Evolutionary conservation across 2,888 invertebrate species (phyloP), one percentile per base, ranked within the genome.

Genomic region (Drosophila tripunctata): DNA sequence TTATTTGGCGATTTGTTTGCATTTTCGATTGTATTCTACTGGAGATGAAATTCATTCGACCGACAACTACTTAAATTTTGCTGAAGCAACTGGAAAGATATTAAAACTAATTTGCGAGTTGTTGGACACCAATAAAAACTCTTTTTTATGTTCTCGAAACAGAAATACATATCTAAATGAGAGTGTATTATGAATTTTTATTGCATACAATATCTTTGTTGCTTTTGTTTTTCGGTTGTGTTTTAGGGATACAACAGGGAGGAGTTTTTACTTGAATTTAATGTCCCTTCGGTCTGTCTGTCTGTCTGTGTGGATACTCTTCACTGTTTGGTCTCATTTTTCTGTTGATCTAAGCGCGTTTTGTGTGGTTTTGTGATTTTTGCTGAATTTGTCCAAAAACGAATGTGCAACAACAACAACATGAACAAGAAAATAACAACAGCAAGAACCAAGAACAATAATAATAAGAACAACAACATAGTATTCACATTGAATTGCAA

Each of bases 261-360:
- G 56, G 22, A 60, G 58, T 48, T 43, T 44, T 47, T 69, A 69
- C 69, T 66, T 60, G 43, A 58, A 54, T 58, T 69, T 64, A 58
- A 68, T 68, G 47, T 30, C 50, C 27, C 48, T 35, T 56, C 33
- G 61, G n/a, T n/a, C n/a, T n/a, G n/a, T n/a, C n/a, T n/a, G n/a
- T n/a, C n/a, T n/a, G n/a, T n/a, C n/a, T n/a, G 60, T 66, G 47
- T 62, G 61, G 31, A 7, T 35, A 12, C 12, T 36, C 10, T 15
- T 5, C 40, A 38, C 60, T 57, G 60, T 60, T 70, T 54, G 12
- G 57, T 35, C 56, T 64, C 64, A 40, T 66, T 62, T 65, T 75
- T 70, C 47, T 81, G 79, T 77, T 78, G 78, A 78, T 79, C 81
- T 79, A 79, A 79, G 79, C 79, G 76, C 66, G 67, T 79, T 79